Conservation (phyloP, 2,888 invertebrate genomes). For the Pediacus dermestoides region DNA sequence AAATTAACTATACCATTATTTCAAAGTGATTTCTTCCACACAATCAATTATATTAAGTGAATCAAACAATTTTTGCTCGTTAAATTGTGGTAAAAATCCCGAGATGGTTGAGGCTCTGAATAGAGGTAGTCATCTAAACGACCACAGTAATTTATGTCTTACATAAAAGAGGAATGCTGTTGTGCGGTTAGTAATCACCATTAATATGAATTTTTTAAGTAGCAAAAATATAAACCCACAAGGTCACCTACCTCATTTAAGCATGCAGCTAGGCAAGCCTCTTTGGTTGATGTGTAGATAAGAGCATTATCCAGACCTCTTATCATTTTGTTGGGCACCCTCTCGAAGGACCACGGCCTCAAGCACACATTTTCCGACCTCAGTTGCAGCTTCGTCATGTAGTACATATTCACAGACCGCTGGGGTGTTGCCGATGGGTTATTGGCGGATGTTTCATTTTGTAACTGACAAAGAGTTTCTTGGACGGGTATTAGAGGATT, state of each 20-base stretch:
- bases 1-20: too few relatives aligned
- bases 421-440: conserved; percentile 82
- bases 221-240: not conserved
- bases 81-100: too few relatives aligned
- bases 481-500: conserved; percentile 90
- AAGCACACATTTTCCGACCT: conserved; percentile 88
- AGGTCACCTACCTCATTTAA: conserved; percentile 70
- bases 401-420: conserved; percentile 86
- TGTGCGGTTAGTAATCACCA: not conserved
- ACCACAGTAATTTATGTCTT: conserved; percentile 1
- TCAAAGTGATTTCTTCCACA: too few relatives aligned
- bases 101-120: too few relatives aligned
- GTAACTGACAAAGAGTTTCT: conserved; percentile 81
- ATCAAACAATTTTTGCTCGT: too few relatives aligned
- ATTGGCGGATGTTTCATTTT: conserved; percentile 88
- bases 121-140: too few relatives aligned
- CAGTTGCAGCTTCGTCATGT: conserved; percentile 90
- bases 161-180: conserved; percentile 1
- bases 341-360: conserved; percentile 89
- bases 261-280: conserved; percentile 89
- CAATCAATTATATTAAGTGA: too few relatives aligned
- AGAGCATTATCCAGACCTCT: conserved; percentile 86
- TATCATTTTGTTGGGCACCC: conserved; percentile 89
- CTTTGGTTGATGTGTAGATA: conserved; percentile 91
- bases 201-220: not conserved